Base-by-base conservation (phyloP, 1,140 invertebrate species). In the Hesperophylax magnus region DNA sequence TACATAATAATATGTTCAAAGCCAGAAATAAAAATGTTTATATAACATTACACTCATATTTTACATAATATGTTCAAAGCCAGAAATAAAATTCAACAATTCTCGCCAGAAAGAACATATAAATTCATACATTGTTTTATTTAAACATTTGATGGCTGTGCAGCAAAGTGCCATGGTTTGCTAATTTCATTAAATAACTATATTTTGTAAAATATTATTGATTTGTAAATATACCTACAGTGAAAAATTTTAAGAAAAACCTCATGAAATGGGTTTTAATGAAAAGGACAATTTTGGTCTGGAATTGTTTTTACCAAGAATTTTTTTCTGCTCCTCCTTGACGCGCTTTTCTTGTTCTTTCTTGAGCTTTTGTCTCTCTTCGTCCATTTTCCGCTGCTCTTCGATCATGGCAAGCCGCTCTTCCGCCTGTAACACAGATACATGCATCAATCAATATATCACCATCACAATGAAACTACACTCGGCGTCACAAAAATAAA, bases 231-330 rank as follows among this genome's bases (percentile, higher is more conserved):
- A 72, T n/a, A 67, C 27, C 39, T 47, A 47, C 3, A 61, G n/a
- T 17, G 61, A 65, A 71, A 71, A 71, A 52, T n/a, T 0, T 67
- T 67, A 75, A 75, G 72, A 61, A 76, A 74, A 76, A 77, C 9
- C 82, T 93, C 91, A 94, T 91, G 92, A 93, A 86, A 94, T 91
- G 84, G 94, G 94, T 88, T 97, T 97, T 83, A 98, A 90, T 81
- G 94, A 93, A 91, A 99, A 99, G 84, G 97, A 98, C 82, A 98
- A 91, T 91, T 98, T 97, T 75, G 97, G 97, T 88, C 98, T 93
- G 80, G 97, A 97, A 91, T 98, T 98, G 89, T 98, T 98, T 92
- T 98, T 99, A 85, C 98, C 97, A 84, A 98, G 92, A 85, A 99
- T 98, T 88, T 97, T 96, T 90, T 97, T 98, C 90, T 99, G 98